phyloP scores from a whole-genome alignment of 1,140 invertebrate genomes.

The Tetramorium parvispinum region DNA sequence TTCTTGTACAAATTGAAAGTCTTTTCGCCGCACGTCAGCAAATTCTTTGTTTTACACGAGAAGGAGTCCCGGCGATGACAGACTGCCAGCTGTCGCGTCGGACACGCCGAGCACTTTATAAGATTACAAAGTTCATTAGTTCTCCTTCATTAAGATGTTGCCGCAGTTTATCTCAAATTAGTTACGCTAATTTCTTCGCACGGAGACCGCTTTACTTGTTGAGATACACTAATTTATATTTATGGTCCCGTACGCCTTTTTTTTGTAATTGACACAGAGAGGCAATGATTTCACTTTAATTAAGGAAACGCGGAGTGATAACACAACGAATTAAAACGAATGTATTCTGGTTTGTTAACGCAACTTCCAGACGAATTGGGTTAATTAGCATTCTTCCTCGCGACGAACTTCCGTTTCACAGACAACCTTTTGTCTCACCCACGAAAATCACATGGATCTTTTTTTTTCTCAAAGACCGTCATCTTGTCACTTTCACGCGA shows the following conservation, averaged over 20 bases:
- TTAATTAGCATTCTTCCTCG: conserved; percentile 40
- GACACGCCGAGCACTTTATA: not conserved
- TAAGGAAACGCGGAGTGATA: conserved; percentile 12
- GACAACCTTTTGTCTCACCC: conserved; percentile 2
- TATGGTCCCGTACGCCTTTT: not conserved
- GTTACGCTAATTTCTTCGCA: not conserved
- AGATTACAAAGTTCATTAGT: conserved; percentile 34
- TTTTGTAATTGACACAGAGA: not conserved
- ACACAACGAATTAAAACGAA: conserved; percentile 11
- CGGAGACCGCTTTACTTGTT: not conserved
- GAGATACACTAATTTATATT: not conserved
- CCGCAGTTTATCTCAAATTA: not conserved
- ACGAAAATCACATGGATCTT: conserved; percentile 7
- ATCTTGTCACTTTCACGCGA: conserved; percentile 51
- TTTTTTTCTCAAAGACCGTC: conserved; percentile 37
- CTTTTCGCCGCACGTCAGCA: conserved; percentile 21
- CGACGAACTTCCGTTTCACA: conserved; percentile 31
- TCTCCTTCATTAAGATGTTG: conserved; percentile 14
- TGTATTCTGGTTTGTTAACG: not conserved
- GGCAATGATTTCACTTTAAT: conserved; percentile 8
- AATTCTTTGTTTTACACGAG: conserved; percentile 28
- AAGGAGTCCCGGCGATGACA: conserved; percentile 6
- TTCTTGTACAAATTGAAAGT: conserved; percentile 26
- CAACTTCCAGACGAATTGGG: conserved; percentile 35
- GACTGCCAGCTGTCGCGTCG: not conserved